A percentile compares a stretch with the other conserved stretches of the same genome.
These are phyloP conservation scores for Astropecten irregularis DNA, from an alignment of 53 echinoderm and acorn worm genomes.

Conservation along the genomic window DNA sequence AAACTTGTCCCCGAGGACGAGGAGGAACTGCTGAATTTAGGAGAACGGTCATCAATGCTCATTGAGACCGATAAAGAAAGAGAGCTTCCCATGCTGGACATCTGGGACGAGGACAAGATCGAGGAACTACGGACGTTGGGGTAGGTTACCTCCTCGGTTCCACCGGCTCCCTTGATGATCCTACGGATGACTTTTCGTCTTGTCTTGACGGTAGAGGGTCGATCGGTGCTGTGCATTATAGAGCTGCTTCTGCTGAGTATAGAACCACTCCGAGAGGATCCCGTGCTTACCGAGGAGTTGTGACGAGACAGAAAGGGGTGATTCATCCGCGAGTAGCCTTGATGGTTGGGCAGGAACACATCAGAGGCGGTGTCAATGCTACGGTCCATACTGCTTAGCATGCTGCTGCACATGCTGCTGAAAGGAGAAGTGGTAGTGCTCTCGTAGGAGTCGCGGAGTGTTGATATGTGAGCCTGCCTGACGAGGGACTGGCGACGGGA, in stretches of 20 bases:
- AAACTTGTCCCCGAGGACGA: conserved; percentile 64
- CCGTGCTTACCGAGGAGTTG: conserved; percentile 39
- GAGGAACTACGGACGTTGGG: conserved; percentile 61
- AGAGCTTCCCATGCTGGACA: conserved; percentile 42
- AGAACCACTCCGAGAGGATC: conserved; percentile 60
- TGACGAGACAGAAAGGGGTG: conserved; percentile 46
- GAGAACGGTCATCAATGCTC: conserved; percentile 70
- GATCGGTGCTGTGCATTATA: conserved; percentile 74
- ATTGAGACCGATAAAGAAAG: conserved; percentile 65
- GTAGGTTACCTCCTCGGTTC: conserved; percentile 82
- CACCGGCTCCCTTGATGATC: conserved; percentile 85
- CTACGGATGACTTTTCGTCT: conserved; percentile 73
- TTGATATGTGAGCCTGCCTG: conserved; percentile 78
- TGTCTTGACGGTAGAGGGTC: conserved; percentile 69
- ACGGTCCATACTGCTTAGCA: conserved; percentile 47
- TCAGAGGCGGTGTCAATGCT: conserved; percentile 23
- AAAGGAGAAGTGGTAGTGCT: conserved; percentile 64
- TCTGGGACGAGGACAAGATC: conserved; percentile 54
- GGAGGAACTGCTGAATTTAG: conserved; percentile 59
- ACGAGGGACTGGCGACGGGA: conserved; percentile 82
- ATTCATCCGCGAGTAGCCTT: neutral
- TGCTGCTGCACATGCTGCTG: conserved; percentile 71
- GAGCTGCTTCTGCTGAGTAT: conserved; percentile 77
- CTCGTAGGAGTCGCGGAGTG: conserved; percentile 62
- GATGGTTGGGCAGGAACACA: conserved; percentile 43